phyloP scores from a whole-genome alignment of 2,113 vertebrate genomes.

The Thinocorus orbignyianus region DNA sequence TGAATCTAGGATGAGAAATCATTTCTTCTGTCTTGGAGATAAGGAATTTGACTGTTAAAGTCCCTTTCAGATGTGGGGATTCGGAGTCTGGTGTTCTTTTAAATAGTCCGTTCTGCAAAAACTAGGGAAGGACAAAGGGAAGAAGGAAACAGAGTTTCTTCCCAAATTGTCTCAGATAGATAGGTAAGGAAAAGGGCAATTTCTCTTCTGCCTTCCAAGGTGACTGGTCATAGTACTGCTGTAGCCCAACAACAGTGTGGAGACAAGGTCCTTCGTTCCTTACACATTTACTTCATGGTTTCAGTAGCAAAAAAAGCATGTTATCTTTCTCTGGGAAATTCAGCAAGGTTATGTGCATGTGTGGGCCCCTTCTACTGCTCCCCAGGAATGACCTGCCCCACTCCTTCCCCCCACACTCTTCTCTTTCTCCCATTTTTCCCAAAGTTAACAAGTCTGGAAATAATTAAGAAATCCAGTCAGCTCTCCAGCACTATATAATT shows the following conservation, averaged over 20 bases:
- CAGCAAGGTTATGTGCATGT: neutral
- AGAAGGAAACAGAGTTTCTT: neutral
- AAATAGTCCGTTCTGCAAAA: neutral
- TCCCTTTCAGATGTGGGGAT: neutral
- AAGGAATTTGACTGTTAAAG: neutral
- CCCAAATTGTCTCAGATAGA: neutral
- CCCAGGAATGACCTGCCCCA: slow-evolving; percentile 21
- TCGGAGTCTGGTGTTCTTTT: neutral
- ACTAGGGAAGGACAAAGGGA: neutral
- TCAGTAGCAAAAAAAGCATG: neutral
- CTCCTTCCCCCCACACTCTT: neutral
- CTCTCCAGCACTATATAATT: slow-evolving; percentile 43
- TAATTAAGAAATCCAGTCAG: slow-evolving; percentile 49
- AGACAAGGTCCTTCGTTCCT: neutral
- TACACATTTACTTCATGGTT: neutral
- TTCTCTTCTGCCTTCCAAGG: neutral
- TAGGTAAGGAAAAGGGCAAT: neutral
- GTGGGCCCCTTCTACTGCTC: neutral
- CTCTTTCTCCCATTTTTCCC: neutral
- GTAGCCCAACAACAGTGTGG: neutral
- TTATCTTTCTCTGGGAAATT: neutral
- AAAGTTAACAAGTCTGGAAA: slow-evolving; percentile 53
- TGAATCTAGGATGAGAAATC: neutral
- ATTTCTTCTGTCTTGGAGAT: neutral
- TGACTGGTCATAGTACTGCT: neutral